Evolutionary conservation across 2,888 invertebrate species (phyloP), one percentile per base, ranked within the genome.

Genomic region (Ephialtes manifestator): DNA sequence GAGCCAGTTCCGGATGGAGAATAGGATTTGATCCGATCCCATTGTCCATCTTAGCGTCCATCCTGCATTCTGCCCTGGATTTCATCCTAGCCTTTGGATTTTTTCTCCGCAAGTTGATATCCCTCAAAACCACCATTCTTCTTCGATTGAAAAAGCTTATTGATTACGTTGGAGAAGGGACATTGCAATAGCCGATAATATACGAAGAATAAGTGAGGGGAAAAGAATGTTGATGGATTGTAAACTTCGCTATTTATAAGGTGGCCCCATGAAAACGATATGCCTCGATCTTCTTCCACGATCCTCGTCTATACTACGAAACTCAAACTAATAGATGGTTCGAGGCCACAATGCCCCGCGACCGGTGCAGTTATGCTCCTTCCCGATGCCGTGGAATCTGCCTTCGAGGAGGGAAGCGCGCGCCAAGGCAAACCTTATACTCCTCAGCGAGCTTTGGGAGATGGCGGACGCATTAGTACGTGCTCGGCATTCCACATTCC

Each of bases 401-500:
- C 79, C 48, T 63, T 71, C 77, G 53, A 28, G 31, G 48, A 71
- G 51, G 74, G 55, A 53, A 43, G 75, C 48, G 58, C 46, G 63
- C 53, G 11, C 63, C n/a, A 67, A 43, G 63, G 60, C 75, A 28
- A 84, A 63, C 48, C 80, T 71, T 80, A 71, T 80, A 58, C 63
- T n/a, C 11, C n/a, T 53, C 28, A 55, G 67, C 60, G 35, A 72
- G 68, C 58, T 80, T 58, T 39, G 65, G 72, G 20, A 58, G 80
- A 84, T 84, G 65, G 76, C 63, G 58, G 68, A 46, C 65, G 84
- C 89, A 90, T 90, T 89, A 89, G 87, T 88, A 91, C 92, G 90
- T 92, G 92, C 89, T 88, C 63, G 77, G 88, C 88, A 91, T 92
- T 88, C 89, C 88, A 84, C 88, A 89, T 88, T 89, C 84, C 80